phyloP scores from a whole-genome alignment of 37 sponge, comb jelly and placozoan genomes.

The Trichoplax adhaerens region DNA sequence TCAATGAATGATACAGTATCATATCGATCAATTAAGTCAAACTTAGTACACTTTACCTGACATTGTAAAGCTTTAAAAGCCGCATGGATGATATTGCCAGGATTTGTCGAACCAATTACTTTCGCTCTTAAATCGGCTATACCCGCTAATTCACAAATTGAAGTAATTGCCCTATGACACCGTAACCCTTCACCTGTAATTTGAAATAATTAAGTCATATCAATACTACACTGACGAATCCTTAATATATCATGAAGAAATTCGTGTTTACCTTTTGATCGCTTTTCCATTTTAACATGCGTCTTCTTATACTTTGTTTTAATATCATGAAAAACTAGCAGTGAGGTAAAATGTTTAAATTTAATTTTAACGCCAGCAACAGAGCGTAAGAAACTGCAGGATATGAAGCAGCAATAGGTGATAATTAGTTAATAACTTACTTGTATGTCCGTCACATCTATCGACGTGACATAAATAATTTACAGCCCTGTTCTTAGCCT shows the following conservation, averaged over 20 bases:
- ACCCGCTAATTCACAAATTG: conserved; percentile 54
- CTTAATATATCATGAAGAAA: background rate
- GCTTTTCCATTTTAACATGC: conserved; percentile 44
- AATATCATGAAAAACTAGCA: conserved; percentile 57
- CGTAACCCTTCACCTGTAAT: conserved; percentile 35
- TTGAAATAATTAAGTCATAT: background rate
- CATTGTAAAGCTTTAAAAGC: conserved; percentile 42
- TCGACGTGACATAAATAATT: conserved; percentile 38
- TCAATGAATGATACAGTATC: no score
- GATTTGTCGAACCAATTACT: conserved; percentile 60
- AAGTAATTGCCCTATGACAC: conserved; percentile 48
- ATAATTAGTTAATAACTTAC: conserved; percentile 9
- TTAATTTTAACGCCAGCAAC: background rate
- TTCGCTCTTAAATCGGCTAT: conserved; percentile 54
- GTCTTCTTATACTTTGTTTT: conserved; percentile 34
- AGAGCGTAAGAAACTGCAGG: background rate
- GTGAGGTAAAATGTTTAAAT: background rate
- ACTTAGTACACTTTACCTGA: conserved; percentile 21
- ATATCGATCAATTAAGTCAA: background rate
- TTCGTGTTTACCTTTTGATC: conserved; percentile 21
- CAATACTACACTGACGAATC: background rate
- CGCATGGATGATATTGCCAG: conserved; percentile 53
- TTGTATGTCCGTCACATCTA: conserved; percentile 57
- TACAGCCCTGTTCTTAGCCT: conserved; percentile 72
- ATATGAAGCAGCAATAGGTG: background rate